Evolutionary conservation across 35 echinoderm and acorn worm genomes (phyloP), one percentile per base, ranked within the genome.

Genomic region (Stichopus chloronotus): DNA sequence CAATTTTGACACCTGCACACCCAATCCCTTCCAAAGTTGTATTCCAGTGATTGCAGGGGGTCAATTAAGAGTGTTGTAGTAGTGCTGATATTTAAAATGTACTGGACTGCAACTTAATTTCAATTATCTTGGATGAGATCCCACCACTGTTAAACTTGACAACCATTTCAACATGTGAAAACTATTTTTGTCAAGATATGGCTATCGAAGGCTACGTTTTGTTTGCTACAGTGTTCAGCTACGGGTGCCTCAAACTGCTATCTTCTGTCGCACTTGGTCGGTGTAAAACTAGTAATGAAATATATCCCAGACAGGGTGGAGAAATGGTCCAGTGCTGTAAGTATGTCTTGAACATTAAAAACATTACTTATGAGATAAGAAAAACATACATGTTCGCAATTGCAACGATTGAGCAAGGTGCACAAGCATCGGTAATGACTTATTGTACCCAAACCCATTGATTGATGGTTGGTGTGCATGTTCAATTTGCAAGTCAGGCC

Each of bases 221-320:
- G 83, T 54, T 92, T 54, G 10, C 69, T 90, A 8, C 97, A 99
- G 97, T 99, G 97, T 90, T 99, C 97, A 55, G 95, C 95, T 52
- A 92, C 94, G 76, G 97, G 97, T 76, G 97, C 97, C 57, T 95
- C 93, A 53, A 96, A 96, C 76, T 99, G 97, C 88, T 99, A 96
- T 60, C 77, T 99, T 55, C 78, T 99, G 56, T 99, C 97, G 1
- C 92, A 99, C 59, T 92, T 99, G 17, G 97, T 99, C 22, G 97
- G 97, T 53, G 95, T 96, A 1, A 91, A 94, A 87, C 91, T 99
- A 20, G 97, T 99, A 57, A 78, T 88, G 88, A 99, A 99, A 55
- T 99, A 99, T 88, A 99, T 99, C 92, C 97, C 97, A 72, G 97
- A 99, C 6, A 93, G 94, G 60, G 97, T 99, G 79, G 95, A 96